A percentile compares a stretch with the other conserved stretches of the same genome.
Evolutionary conservation across 2,888 invertebrate genomes (phyloP).

Genomic region (Spodoptera exigua): DNA sequence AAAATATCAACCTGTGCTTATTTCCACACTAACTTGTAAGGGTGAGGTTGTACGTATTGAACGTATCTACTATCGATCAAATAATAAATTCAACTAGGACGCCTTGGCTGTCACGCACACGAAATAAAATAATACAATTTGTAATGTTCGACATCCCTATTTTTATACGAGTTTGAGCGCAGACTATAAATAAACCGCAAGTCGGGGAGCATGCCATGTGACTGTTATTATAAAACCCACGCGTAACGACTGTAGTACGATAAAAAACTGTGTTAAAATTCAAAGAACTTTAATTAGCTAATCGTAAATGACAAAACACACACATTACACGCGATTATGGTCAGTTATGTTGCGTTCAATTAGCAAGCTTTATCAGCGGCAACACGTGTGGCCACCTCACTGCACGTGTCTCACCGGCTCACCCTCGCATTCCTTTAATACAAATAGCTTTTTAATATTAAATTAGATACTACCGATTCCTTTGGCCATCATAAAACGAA

Average conservation of each 20-base stretch:
- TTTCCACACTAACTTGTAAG: slow-evolving; percentile 36
- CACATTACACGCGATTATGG: slow-evolving; percentile 63
- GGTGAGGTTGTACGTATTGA: slow-evolving; percentile 49
- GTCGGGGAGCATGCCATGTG: slow-evolving; percentile 62
- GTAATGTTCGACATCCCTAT: slow-evolving; percentile 62
- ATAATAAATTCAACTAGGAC: slow-evolving; percentile 64
- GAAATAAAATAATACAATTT: slow-evolving; percentile 65
- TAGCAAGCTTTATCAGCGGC: slow-evolving; percentile 63
- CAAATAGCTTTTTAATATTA: slow-evolving; percentile 74
- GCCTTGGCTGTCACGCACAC: slow-evolving; percentile 59
- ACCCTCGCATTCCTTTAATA: slow-evolving; percentile 67
- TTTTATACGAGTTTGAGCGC: slow-evolving; percentile 57
- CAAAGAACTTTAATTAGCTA: slow-evolving; percentile 76
- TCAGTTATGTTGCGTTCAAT: slow-evolving; percentile 68
- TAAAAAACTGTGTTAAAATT: slow-evolving; percentile 68
- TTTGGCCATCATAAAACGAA: slow-evolving; percentile 66
- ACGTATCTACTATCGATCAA: slow-evolving; percentile 61
- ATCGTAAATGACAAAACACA: slow-evolving; percentile 68
- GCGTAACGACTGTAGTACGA: slow-evolving; percentile 62
- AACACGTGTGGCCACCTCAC: slow-evolving; percentile 66
- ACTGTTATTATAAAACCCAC: slow-evolving; percentile 63
- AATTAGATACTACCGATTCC: slow-evolving; percentile 65
- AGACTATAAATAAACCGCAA: slow-evolving; percentile 55
- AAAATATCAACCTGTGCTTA: slow-evolving; percentile 47
- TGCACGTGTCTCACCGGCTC: slow-evolving; percentile 60